phyloP scores from a whole-genome alignment of 1,140 invertebrate genomes.

The Trichonephila clavipes region DNA sequence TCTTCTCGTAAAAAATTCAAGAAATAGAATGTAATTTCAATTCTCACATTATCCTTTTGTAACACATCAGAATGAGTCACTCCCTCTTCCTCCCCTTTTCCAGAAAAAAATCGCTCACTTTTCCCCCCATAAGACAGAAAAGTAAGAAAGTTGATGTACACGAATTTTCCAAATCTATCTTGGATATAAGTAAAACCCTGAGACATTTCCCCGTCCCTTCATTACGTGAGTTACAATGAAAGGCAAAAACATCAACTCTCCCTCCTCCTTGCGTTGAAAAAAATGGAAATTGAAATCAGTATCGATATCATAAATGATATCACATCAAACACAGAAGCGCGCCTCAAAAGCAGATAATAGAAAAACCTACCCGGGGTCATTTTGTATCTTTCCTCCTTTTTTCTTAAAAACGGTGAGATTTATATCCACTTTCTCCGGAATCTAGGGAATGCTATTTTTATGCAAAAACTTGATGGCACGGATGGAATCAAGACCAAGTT shows the following conservation, averaged over 20 bases:
- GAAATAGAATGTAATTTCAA: not conserved
- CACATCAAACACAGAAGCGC: constrained; percentile 54
- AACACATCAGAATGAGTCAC: not conserved
- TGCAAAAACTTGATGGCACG: constrained; percentile 68
- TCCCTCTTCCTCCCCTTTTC: not conserved
- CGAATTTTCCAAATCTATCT: constrained; percentile 19
- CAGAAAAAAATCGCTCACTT: not conserved
- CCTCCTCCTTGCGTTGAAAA: not conserved
- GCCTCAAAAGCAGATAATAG: constrained; percentile 61
- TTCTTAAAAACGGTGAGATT: constrained; percentile 58
- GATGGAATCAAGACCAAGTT: constrained; percentile 64
- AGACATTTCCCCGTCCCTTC: constrained; percentile 40
- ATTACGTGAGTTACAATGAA: constrained; percentile 23
- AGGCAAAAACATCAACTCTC: not conserved
- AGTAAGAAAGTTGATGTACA: constrained; percentile 2
- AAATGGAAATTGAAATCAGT: constrained; percentile 67
- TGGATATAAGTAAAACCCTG: constrained; percentile 13
- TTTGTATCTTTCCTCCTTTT: constrained; percentile 60
- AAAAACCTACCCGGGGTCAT: constrained; percentile 56
- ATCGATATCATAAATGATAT: constrained; percentile 70
- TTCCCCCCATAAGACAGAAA: not conserved
- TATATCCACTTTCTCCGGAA: constrained; percentile 68
- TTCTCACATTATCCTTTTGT: not conserved
- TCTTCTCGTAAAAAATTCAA: not conserved
- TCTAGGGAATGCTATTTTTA: constrained; percentile 70